Evolutionary conservation across 1,140 invertebrate genomes (phyloP).

Genomic region (Cylas formicarius): DNA sequence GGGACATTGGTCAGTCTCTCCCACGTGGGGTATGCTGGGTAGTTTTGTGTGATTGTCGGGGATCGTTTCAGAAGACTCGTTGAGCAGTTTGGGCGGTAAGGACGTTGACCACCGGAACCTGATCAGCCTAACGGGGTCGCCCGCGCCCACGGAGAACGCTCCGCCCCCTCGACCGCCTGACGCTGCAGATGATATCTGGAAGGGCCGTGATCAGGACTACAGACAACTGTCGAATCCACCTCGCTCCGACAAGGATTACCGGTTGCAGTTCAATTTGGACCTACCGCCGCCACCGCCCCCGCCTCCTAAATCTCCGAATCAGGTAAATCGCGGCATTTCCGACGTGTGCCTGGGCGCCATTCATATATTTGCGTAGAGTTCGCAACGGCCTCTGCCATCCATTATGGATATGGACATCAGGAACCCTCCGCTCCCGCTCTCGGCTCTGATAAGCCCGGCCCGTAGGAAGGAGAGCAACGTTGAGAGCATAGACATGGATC

Average conservation of each 20-base stretch:
- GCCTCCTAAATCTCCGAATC: slow-evolving; percentile 14
- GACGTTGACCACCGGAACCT: slow-evolving; percentile 78
- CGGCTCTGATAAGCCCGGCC: not conserved
- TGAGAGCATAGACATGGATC: slow-evolving; percentile 63
- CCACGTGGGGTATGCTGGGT: no score
- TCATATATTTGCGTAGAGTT: not conserved
- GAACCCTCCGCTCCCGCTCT: slow-evolving; percentile 14
- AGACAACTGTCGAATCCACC: slow-evolving; percentile 3
- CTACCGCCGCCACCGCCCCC: slow-evolving; percentile 37
- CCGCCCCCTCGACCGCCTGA: no score
- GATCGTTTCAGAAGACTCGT: slow-evolving; percentile 19
- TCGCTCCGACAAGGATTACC: slow-evolving; percentile 33
- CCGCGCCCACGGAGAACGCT: no score
- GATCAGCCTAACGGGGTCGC: slow-evolving; percentile 72
- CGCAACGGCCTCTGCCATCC: no score
- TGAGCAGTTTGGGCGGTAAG: slow-evolving; percentile 28
- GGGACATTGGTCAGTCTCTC: slow-evolving; percentile 22
- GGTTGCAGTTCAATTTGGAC: slow-evolving; percentile 31
- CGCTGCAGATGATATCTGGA: no score
- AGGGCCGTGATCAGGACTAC: no score
- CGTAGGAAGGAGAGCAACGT: slow-evolving; percentile 44
- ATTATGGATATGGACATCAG: no score
- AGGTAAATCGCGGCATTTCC: slow-evolving; percentile 1
- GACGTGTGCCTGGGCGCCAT: not conserved
- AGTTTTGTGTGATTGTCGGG: not conserved